Conservation (phyloP, 2,113 vertebrate species). For the Platysteira castanea region DNA sequence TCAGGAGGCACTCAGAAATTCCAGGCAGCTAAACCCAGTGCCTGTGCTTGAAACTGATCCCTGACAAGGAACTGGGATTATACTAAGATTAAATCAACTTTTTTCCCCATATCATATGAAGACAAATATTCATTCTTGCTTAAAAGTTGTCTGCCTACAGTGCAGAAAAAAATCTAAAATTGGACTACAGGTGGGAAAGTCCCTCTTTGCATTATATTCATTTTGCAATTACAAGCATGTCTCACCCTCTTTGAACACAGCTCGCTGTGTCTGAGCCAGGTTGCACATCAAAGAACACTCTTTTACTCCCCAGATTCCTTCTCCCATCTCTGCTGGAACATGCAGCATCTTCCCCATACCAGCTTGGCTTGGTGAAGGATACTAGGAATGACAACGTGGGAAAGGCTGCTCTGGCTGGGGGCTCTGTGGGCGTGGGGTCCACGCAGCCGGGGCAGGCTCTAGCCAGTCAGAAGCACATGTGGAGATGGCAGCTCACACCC, state of each 20-base stretch:
- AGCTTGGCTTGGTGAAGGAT: not conserved
- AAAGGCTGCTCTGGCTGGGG: not conserved
- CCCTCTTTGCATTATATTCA: not conserved
- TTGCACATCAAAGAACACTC: not conserved
- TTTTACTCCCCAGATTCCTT: not conserved
- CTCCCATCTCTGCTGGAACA: not conserved
- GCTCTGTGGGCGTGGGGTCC: accelerated
- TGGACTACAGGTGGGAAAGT: not conserved
- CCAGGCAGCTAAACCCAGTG: not conserved
- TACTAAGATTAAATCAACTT: not conserved
- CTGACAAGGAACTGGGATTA: not conserved
- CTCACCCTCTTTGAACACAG: not conserved
- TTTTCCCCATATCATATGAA: not conserved
- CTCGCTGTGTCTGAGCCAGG: not conserved
- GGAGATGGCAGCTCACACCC: not conserved
- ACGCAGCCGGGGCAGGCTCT: not conserved
- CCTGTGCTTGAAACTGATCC: not conserved
- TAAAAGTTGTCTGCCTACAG: not conserved
- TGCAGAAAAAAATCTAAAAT: not conserved
- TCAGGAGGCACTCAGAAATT: not conserved
- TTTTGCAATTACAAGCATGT: not conserved
- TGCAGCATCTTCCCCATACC: not conserved
- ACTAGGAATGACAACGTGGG: accelerated
- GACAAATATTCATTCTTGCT: not conserved
- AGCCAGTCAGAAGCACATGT: not conserved